Percentiles rank a stretch among this genome's conserved stretches.
These are phyloP conservation scores for Pterocles gutturalis DNA, from an alignment of 2,113 vertebrate species.

Conservation along the genomic window DNA sequence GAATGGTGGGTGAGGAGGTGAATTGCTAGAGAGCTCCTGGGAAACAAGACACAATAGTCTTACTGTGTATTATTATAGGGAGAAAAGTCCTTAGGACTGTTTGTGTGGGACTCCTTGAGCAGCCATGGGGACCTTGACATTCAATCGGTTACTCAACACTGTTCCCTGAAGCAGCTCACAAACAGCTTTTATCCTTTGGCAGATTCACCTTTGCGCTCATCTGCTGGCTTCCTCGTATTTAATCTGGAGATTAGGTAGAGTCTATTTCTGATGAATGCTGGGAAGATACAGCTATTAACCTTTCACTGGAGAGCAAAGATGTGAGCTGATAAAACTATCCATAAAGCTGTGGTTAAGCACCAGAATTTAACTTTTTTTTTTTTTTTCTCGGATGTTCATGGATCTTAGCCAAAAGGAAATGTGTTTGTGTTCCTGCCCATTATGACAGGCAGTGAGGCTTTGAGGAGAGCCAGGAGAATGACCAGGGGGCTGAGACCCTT, in stretches of 20 bases:
- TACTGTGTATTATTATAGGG: neutral
- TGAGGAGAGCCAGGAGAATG: neutral
- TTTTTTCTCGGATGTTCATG: neutral
- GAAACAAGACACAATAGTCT: neutral
- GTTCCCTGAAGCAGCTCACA: conserved; percentile 12
- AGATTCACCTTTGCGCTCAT: conserved; percentile 58
- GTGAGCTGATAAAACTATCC: conserved; percentile 30
- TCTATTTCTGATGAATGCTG: neutral
- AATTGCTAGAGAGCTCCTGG: neutral
- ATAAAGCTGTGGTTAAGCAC: conserved; percentile 37
- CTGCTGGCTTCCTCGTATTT: neutral
- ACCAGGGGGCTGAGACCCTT: neutral
- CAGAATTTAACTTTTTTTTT: neutral
- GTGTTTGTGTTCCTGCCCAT: neutral
- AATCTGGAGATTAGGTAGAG: conserved; percentile 33
- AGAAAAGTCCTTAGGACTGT: neutral
- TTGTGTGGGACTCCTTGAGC: neutral
- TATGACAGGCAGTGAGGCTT: neutral
- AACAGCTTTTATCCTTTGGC: neutral
- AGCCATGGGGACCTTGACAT: neutral
- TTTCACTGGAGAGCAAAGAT: conserved; percentile 40
- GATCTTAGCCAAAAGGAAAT: neutral
- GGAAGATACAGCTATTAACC: conserved; percentile 23
- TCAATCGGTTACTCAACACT: neutral
- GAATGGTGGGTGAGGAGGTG: neutral